Evolutionary conservation across 1,140 invertebrate species (phyloP).

Genomic region (Drosophila yakuba): DNA sequence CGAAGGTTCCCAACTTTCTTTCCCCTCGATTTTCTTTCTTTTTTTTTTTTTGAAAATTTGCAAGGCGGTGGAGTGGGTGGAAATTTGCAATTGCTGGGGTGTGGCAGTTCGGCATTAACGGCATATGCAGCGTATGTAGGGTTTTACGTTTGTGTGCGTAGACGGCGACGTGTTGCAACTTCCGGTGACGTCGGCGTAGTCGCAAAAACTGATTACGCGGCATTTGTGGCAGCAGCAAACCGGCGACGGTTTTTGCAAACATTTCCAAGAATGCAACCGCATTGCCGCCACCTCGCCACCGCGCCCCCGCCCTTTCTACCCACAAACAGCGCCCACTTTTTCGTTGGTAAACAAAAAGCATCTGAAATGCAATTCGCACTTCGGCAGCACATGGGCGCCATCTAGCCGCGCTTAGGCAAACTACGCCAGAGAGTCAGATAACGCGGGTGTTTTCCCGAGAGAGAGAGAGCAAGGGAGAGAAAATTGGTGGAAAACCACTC

Average conservation of each 20-base stretch:
- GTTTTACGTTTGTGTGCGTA: constrained; percentile 18
- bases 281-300: constrained; percentile 2
- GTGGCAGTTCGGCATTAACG: constrained; percentile 54
- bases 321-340: constrained; percentile 1
- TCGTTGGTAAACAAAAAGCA: constrained; percentile 48
- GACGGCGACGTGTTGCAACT: constrained; percentile 73
- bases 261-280: constrained; percentile 71
- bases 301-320: background rate
- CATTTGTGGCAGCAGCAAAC: constrained; percentile 71
- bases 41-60: constrained; percentile 53
- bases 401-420: constrained; percentile 54
- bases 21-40: constrained; percentile 12
- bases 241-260: constrained; percentile 68
- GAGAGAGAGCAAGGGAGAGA: constrained; percentile 6
- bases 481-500: constrained; percentile 30
- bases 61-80: constrained; percentile 7
- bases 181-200: constrained; percentile 47
- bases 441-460: constrained; percentile 10
- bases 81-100: constrained; percentile 65
- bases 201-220: constrained; percentile 76
- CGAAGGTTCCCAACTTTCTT: constrained; percentile 29
- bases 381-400: constrained; percentile 51
- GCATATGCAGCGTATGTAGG: constrained; percentile 55
- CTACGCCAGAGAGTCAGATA: constrained; percentile 34
- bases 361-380: constrained; percentile 51